Percentiles rank a stretch among this genome's conserved stretches.
These are phyloP conservation scores for Sceloporus undulatus DNA, from an alignment of 2,113 vertebrate species.

Conservation along the genomic window DNA sequence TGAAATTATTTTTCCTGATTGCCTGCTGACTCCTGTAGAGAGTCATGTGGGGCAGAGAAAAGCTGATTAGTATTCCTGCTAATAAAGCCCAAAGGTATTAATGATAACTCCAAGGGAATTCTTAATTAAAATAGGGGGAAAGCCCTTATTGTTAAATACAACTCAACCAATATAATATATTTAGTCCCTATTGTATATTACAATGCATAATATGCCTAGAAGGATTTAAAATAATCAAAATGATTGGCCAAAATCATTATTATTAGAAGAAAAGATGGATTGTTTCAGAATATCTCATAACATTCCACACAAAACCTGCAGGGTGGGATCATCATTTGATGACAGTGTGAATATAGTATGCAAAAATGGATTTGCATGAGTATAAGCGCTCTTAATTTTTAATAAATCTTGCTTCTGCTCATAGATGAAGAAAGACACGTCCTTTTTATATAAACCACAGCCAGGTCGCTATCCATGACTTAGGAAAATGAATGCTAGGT, in stretches of 20 bases:
- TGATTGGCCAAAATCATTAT: neutral
- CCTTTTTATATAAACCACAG: neutral
- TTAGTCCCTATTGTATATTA: slow-evolving; percentile 1
- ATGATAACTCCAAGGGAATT: slow-evolving; percentile 7
- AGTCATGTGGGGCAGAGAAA: slow-evolving; percentile 2
- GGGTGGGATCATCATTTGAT: slow-evolving; percentile 35
- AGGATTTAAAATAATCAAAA: slow-evolving; percentile 6
- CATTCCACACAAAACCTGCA: slow-evolving; percentile 1
- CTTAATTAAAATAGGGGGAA: slow-evolving; percentile 7
- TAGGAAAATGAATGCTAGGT: neutral
- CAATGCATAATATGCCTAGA: slow-evolving; percentile 12
- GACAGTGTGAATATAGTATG: slow-evolving; percentile 33
- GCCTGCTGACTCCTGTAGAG: neutral
- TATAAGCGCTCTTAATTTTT: slow-evolving; percentile 9
- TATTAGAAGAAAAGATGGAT: neutral
- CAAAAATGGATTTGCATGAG: neutral
- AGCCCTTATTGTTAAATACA: slow-evolving; percentile 1
- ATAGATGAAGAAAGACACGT: neutral
- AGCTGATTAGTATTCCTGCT: slow-evolving; percentile 11
- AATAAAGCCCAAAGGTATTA: slow-evolving; percentile 21
- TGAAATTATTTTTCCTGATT: neutral
- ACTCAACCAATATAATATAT: neutral
- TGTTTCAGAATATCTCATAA: slow-evolving; percentile 12
- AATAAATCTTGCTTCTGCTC: slow-evolving; percentile 2
- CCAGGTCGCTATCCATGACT: neutral